A percentile compares a stretch with the other conserved stretches of the same genome.
Conservation (phyloP, 2,797 vertebrate genomes). For the Cheirogaleus major region DNA sequence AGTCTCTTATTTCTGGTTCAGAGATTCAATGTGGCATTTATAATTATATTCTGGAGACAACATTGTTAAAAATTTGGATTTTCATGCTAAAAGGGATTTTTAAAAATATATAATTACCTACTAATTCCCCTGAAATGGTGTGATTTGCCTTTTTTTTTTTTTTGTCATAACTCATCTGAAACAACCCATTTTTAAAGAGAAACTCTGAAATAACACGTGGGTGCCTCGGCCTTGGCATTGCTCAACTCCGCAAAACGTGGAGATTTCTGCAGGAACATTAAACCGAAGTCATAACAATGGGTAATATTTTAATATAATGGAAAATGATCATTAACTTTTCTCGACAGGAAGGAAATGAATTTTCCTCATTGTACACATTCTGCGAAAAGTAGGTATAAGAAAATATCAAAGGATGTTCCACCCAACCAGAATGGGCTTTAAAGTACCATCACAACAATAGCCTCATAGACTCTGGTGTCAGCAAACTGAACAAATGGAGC, state of each 20-base stretch:
- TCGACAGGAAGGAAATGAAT: slow-evolving; percentile 76
- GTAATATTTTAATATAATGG: slow-evolving; percentile 78
- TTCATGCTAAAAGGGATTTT: slow-evolving; percentile 56
- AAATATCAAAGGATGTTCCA: slow-evolving; percentile 62
- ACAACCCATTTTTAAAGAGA: slow-evolving; percentile 30
- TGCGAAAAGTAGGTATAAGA: slow-evolving; percentile 54
- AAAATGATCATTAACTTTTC: slow-evolving; percentile 77
- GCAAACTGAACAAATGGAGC: slow-evolving; percentile 55
- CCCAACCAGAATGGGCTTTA: slow-evolving; percentile 24
- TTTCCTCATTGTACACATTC: slow-evolving; percentile 68
- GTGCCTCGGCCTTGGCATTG: slow-evolving; percentile 17
- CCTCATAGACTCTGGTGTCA: slow-evolving; percentile 32
- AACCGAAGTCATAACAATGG: slow-evolving; percentile 75
- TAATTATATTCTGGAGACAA: slow-evolving; percentile 72
- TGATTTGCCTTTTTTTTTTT: slow-evolving; percentile 45
- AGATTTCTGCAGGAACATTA: slow-evolving; percentile 62
- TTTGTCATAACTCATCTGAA: slow-evolving; percentile 51
- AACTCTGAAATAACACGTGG: slow-evolving; percentile 52
- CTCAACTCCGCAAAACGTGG: not conserved
- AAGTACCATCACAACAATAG: slow-evolving; percentile 22
- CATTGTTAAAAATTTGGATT: slow-evolving; percentile 63
- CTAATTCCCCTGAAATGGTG: slow-evolving; percentile 67
- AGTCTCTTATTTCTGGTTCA: slow-evolving; percentile 68
- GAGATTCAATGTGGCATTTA: slow-evolving; percentile 68
- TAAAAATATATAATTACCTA: slow-evolving; percentile 62